Percentiles rank a stretch among this genome's conserved stretches.
phyloP scores from a whole-genome alignment of 2,888 invertebrate genomes.

The Erynnis tages region DNA sequence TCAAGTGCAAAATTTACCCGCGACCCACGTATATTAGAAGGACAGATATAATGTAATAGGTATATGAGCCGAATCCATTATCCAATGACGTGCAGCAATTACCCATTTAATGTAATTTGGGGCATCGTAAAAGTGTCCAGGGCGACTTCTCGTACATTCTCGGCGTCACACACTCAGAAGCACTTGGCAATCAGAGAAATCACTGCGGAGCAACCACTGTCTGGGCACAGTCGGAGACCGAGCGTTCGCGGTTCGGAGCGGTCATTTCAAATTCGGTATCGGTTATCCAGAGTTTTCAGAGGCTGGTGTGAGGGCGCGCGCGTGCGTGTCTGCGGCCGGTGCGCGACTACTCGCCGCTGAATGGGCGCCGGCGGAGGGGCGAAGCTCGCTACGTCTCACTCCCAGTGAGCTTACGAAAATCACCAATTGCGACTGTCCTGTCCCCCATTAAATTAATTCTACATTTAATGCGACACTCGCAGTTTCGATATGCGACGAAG shows the following conservation, averaged over 20 bases:
- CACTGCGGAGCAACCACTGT: slow-evolving; percentile 67
- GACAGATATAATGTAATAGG: slow-evolving; percentile 66
- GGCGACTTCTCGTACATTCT: slow-evolving; percentile 66
- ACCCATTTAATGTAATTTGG: slow-evolving; percentile 81
- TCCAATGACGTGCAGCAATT: slow-evolving; percentile 80
- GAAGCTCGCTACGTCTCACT: slow-evolving; percentile 71
- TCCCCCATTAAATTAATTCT: slow-evolving; percentile 57
- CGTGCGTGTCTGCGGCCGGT: slow-evolving; percentile 74
- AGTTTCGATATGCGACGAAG: slow-evolving; percentile 39
- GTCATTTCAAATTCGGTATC: slow-evolving; percentile 59
- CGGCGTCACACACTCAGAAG: slow-evolving; percentile 74
- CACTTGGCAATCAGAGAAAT: slow-evolving; percentile 66
- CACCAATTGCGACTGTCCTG: slow-evolving; percentile 73
- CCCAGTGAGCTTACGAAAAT: slow-evolving; percentile 76
- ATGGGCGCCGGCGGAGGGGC: slow-evolving; percentile 77
- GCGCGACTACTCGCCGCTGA: slow-evolving; percentile 72
- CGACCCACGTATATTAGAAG: slow-evolving; percentile 63
- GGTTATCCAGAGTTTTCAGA: slow-evolving; percentile 53
- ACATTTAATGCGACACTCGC: slow-evolving; percentile 47
- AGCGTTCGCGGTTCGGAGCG: slow-evolving; percentile 55
- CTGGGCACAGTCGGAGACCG: slow-evolving; percentile 51
- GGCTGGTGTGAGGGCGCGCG: slow-evolving; percentile 64
- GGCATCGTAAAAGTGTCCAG: slow-evolving; percentile 71
- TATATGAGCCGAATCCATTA: slow-evolving; percentile 76
- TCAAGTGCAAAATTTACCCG: slow-evolving; percentile 70